A percentile compares a stretch with the other conserved stretches of the same genome.
phyloP scores from a whole-genome alignment of 1,140 invertebrate species.

The Trichoplusia ni region DNA sequence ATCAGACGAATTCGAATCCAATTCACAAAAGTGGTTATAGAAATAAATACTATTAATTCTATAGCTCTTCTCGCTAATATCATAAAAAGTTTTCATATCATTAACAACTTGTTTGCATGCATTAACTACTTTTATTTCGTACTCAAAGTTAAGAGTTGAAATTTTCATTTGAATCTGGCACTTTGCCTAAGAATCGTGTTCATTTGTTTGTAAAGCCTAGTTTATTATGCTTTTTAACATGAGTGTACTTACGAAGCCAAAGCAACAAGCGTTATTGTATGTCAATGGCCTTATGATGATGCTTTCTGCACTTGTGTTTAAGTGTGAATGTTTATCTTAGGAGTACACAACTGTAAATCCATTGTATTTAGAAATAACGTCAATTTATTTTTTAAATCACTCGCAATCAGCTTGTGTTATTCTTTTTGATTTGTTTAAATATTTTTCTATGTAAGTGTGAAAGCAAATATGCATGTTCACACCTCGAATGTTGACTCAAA shows the following conservation, averaged over 20 bases:
- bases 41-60: too few relatives aligned
- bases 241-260: constrained; percentile 22
- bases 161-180: constrained; percentile 55
- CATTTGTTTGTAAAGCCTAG: constrained; percentile 27
- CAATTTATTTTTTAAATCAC: too few relatives aligned
- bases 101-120: constrained; percentile 22
- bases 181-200: constrained; percentile 53
- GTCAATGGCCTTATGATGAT: not conserved
- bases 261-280: constrained; percentile 23
- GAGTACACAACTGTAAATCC: too few relatives aligned
- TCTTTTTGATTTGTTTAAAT: too few relatives aligned
- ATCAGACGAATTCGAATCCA: too few relatives aligned
- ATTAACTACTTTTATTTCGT: constrained; percentile 14
- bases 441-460: too few relatives aligned
- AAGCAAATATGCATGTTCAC: too few relatives aligned
- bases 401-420: too few relatives aligned
- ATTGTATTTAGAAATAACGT: too few relatives aligned
- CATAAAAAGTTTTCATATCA: constrained; percentile 5
- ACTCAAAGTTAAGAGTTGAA: constrained; percentile 17
- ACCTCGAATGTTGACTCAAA: too few relatives aligned
- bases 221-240: constrained; percentile 28
- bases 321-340: not conserved
- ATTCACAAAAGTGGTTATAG: too few relatives aligned
- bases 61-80: too few relatives aligned
- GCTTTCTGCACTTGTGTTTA: constrained; percentile 2